phyloP scores from a whole-genome alignment of 2,888 invertebrate species.

The Protophormia terraenovae region DNA sequence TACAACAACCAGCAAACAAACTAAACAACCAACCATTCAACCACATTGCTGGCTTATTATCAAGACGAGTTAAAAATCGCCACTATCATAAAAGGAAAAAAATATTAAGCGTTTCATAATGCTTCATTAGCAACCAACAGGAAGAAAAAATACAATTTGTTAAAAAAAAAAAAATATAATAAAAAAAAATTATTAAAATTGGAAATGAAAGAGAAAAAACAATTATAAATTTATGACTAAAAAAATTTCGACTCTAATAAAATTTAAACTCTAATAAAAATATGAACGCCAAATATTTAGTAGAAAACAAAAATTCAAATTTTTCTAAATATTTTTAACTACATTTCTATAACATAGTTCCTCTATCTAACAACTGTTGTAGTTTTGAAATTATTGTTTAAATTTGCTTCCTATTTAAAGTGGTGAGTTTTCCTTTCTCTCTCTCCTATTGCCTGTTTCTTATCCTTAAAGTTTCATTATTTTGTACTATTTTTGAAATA shows the following conservation, averaged over 20 bases:
- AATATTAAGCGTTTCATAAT: constrained; percentile 36
- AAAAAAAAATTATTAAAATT: background rate
- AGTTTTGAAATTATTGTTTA: background rate
- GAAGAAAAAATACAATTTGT: constrained; percentile 1
- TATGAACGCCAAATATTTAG: background rate
- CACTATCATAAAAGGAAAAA: background rate
- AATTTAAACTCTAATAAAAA: background rate
- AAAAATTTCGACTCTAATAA: background rate
- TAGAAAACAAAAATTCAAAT: too few relatives aligned
- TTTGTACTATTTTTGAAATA: constrained; percentile 10
- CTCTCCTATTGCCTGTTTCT: background rate
- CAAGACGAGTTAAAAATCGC: background rate
- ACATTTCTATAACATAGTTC: background rate
- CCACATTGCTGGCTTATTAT: background rate
- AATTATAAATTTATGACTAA: constrained; percentile 38
- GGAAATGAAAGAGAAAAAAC: background rate
- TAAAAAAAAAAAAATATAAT: background rate
- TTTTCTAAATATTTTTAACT: background rate
- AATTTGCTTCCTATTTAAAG: constrained; percentile 28
- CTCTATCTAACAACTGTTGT: constrained; percentile 58
- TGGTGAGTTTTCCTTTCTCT: constrained; percentile 32
- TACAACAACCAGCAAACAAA: background rate
- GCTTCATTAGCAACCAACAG: constrained; percentile 15
- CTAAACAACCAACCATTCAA: background rate
- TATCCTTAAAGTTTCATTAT: too few relatives aligned